These are phyloP conservation scores for Chrysomallon squamiferum DNA, from an alignment of 1,140 invertebrate species.

Conservation along the genomic window DNA sequence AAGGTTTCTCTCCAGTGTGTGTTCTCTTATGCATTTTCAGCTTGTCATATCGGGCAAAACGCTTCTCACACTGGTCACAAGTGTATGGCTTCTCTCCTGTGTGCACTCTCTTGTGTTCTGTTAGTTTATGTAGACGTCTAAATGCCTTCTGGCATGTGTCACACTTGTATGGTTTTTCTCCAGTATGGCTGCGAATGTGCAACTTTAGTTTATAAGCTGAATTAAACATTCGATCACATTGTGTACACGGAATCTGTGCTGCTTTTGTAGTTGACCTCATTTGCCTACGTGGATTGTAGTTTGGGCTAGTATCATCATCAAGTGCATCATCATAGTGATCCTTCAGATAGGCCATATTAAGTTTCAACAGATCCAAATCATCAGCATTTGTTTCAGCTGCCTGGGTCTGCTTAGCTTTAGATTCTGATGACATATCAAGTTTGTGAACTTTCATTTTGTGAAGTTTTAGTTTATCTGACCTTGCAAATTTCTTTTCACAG, in stretches of 20 bases:
- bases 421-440: too few relatives aligned
- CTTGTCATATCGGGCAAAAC: slow-evolving; percentile 9
- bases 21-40: slow-evolving; percentile 79
- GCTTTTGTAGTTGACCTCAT: too few relatives aligned
- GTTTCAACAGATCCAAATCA: too few relatives aligned
- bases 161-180: slow-evolving; percentile 85
- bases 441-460: too few relatives aligned
- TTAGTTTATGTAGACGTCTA: not conserved
- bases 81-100: slow-evolving; percentile 20
- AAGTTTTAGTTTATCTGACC: slow-evolving; percentile 70
- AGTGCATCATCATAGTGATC: too few relatives aligned
- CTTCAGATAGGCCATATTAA: too few relatives aligned
- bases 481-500: slow-evolving; percentile 93
- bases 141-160: slow-evolving; percentile 4
- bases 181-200: slow-evolving; percentile 91
- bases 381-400: too few relatives aligned
- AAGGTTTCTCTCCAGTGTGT: slow-evolving; percentile 61
- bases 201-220: slow-evolving; percentile 85
- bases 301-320: too few relatives aligned
- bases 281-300: too few relatives aligned
- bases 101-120: slow-evolving; percentile 11
- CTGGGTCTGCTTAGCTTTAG: too few relatives aligned
- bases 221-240: too few relatives aligned
- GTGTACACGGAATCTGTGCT: too few relatives aligned
- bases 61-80: slow-evolving; percentile 7